Evolutionary conservation across 2,888 invertebrate genomes (phyloP).

Genomic region (Latheticus oryzae): DNA sequence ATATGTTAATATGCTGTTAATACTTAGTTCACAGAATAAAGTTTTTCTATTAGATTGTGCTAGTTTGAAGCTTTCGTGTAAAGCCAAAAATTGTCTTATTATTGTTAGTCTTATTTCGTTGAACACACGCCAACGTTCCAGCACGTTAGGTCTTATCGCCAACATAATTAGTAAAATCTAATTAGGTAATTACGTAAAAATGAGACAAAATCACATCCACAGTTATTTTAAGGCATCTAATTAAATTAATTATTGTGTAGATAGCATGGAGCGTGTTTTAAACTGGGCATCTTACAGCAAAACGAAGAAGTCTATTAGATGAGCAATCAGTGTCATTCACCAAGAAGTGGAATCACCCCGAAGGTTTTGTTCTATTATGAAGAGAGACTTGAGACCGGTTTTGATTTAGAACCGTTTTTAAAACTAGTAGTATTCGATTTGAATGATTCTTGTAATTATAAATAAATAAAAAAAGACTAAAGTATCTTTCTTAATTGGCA

Average conservation of each 20-base stretch:
- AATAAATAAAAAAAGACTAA: constrained; percentile 50
- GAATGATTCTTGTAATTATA: constrained; percentile 50
- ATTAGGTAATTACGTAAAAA: constrained; percentile 46
- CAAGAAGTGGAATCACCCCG: constrained; percentile 45
- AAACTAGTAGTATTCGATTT: constrained; percentile 47
- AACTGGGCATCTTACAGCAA: constrained; percentile 25
- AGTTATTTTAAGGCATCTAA: constrained; percentile 42
- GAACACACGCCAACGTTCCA: constrained; percentile 9
- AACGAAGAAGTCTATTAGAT: constrained; percentile 42
- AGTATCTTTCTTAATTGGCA: constrained; percentile 50
- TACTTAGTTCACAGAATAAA: constrained; percentile 2
- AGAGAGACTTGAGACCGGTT: constrained; percentile 47
- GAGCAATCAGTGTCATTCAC: constrained; percentile 52
- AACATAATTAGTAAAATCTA: constrained; percentile 44
- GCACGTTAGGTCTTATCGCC: constrained; percentile 36
- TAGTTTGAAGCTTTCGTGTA: background rate
- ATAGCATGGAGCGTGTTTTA: constrained; percentile 36
- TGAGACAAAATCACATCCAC: constrained; percentile 41
- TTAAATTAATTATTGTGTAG: constrained; percentile 43
- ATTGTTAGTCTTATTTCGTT: constrained; percentile 2
- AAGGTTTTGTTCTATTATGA: constrained; percentile 46
- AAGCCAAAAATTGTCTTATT: background rate
- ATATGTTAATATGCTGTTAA: constrained; percentile 23
- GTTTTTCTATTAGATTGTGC: background rate
- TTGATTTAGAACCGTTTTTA: constrained; percentile 45